A percentile compares a stretch with the other conserved stretches of the same genome.
phyloP scores from a whole-genome alignment of 2,888 invertebrate species.

The Physocephala rufipes region DNA sequence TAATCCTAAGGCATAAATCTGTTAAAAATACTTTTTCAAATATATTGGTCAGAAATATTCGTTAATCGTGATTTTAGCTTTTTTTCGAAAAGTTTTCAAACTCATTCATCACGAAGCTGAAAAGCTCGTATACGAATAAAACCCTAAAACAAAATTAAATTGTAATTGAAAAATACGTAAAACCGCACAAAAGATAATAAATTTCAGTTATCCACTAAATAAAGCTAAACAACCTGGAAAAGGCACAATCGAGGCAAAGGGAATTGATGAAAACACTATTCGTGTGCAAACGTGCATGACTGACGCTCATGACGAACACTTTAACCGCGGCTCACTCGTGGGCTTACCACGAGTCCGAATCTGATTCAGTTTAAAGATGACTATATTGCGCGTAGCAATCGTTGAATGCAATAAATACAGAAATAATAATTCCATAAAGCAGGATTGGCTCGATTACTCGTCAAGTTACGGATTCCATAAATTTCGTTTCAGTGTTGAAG shows the following conservation, averaged over 20 bases:
- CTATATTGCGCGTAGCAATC: background rate
- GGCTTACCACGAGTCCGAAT: background rate
- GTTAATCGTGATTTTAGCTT: background rate
- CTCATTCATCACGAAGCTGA: background rate
- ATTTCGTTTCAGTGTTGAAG: background rate
- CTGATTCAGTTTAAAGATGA: background rate
- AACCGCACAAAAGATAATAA: background rate
- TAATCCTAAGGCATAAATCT: background rate
- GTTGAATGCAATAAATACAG: slow-evolving; percentile 21
- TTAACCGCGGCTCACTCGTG: background rate
- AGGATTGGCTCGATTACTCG: slow-evolving; percentile 20
- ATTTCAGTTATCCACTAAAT: background rate
- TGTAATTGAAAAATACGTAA: background rate
- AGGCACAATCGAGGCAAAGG: background rate
- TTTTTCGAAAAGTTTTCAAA: background rate
- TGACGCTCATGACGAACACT: too few relatives aligned
- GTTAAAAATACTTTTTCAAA: background rate
- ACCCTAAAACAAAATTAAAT: background rate
- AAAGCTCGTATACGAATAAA: too few relatives aligned
- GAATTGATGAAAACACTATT: too few relatives aligned
- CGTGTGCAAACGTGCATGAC: too few relatives aligned
- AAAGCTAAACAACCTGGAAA: background rate
- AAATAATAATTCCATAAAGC: background rate
- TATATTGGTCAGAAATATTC: background rate
- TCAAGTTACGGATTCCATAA: background rate